phyloP scores from a whole-genome alignment of 2,888 invertebrate species.

The Idaea aversata region DNA sequence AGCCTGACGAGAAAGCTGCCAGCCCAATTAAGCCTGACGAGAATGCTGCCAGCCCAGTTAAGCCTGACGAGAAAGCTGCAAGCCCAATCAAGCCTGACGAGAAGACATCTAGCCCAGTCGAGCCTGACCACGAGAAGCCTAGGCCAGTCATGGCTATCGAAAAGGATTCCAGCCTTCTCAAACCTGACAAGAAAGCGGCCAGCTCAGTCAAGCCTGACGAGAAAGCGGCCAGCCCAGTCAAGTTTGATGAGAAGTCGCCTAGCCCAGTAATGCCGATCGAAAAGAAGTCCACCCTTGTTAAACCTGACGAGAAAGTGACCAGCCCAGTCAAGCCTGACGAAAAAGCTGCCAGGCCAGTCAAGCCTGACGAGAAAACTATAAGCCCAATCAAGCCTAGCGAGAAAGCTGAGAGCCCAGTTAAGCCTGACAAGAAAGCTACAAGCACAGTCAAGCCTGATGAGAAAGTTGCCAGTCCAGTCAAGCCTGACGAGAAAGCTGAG shows the following conservation, averaged over 20 bases:
- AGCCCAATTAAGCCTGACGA: neutral
- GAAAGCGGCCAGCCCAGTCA: constrained; percentile 3
- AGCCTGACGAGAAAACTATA: constrained; percentile 5
- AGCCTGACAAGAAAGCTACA: neutral
- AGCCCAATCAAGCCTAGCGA: constrained; percentile 7
- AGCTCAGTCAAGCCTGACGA: constrained; percentile 13
- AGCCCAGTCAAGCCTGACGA: constrained; percentile 12
- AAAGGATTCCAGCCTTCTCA: constrained; percentile 13
- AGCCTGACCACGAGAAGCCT: constrained; percentile 13
- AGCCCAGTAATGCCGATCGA: constrained; percentile 12
- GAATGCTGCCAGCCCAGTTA: neutral
- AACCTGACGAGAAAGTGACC: neutral
- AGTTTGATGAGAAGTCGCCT: constrained; percentile 6
- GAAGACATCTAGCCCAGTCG: constrained; percentile 13
- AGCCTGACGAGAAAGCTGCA: constrained; percentile 5
- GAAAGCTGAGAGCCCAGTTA: constrained; percentile 2
- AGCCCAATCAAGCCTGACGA: neutral
- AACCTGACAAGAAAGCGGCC: constrained; percentile 12
- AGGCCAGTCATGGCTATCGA: constrained; percentile 11
- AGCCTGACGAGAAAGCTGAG: neutral
- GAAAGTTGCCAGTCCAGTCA: neutral
- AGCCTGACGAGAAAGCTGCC: constrained; percentile 5
- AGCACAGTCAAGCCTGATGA: neutral
- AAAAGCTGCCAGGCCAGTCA: constrained; percentile 13
- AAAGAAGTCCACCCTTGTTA: constrained; percentile 13